Conservation (phyloP, 2,797 vertebrate genomes). For the Todus mexicanus region DNA sequence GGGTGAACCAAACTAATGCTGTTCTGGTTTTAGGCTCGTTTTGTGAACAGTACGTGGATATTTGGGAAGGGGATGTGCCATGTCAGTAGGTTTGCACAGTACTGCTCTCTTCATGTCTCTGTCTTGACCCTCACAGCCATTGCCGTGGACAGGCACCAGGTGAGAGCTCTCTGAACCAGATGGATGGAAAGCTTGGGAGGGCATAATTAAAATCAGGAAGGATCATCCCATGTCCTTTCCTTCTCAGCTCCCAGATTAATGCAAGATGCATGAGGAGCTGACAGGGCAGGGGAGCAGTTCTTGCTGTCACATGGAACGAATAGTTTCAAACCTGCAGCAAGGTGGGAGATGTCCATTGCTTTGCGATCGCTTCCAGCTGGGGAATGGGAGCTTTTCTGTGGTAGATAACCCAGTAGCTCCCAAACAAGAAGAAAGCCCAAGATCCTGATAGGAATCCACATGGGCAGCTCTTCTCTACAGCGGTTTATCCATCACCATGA, state of each 20-base stretch:
- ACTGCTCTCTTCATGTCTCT: slow-evolving; percentile 93
- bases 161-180: slow-evolving; percentile 49
- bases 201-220: background rate
- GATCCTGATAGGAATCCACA: background rate
- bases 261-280: background rate
- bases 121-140: slow-evolving; percentile 91
- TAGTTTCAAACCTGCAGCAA: background rate
- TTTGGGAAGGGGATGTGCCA: slow-evolving; percentile 94
- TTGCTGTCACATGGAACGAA: background rate
- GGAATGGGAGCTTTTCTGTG: background rate
- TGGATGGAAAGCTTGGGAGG: background rate
- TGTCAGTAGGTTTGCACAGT: slow-evolving; percentile 92
- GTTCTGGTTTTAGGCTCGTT: slow-evolving; percentile 80
- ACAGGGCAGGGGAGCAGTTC: background rate
- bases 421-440: background rate
- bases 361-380: background rate
- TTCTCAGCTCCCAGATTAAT: background rate
- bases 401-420: background rate
- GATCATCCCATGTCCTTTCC: background rate
- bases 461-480: background rate
- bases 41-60: slow-evolving; percentile 92
- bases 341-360: background rate
- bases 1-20: background rate
- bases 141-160: slow-evolving; percentile 91
- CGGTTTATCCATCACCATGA: background rate